Base-by-base conservation (phyloP, 1,140 invertebrate species). In the Homalodisca vitripennis region DNA sequence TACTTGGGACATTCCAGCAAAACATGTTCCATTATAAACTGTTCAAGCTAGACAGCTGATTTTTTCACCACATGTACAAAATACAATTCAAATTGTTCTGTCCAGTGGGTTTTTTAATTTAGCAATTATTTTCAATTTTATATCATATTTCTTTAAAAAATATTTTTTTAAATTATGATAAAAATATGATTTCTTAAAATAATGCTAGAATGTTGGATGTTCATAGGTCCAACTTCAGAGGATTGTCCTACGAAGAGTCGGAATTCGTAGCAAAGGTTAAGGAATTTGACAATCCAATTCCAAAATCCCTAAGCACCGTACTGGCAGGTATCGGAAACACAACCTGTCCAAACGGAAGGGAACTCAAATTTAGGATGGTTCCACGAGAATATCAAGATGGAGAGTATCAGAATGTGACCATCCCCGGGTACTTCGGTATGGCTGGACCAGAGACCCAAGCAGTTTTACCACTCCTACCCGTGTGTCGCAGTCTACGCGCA, bases 141-240 rank as follows among this genome's bases (percentile, higher is more conserved):
- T n/a, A n/a, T n/a, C n/a, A n/a, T n/a, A n/a, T n/a, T n/a, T n/a
- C n/a, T n/a, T n/a, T n/a, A n/a, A n/a, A n/a, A n/a, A n/a, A n/a
- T n/a, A n/a, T n/a, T n/a, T n/a, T n/a, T n/a, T n/a, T n/a, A n/a
- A n/a, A n/a, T n/a, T n/a, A n/a, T n/a, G n/a, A n/a, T n/a, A n/a
- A n/a, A n/a, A n/a, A n/a, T n/a, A n/a, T n/a, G n/a, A n/a, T n/a
- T n/a, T n/a, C n/a, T n/a, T n/a, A n/a, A n/a, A n/a, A n/a, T n/a
- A n/a, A n/a, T n/a, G n/a, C n/a, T n/a, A n/a, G n/a, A n/a, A 53
- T 53, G 48, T 22, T 53, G 22, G 48, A 53, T 22, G 48, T 53
- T 6, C 48, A 53, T 6, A 12, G 20, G 20, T 3, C 12, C 12
- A 53, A 53, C 20, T 53, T 53, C 20, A 6, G 48, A 53, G 48